These are phyloP conservation scores for Hoplias malabaricus DNA, from an alignment of 2,113 vertebrate genomes.

Conservation along the genomic window DNA sequence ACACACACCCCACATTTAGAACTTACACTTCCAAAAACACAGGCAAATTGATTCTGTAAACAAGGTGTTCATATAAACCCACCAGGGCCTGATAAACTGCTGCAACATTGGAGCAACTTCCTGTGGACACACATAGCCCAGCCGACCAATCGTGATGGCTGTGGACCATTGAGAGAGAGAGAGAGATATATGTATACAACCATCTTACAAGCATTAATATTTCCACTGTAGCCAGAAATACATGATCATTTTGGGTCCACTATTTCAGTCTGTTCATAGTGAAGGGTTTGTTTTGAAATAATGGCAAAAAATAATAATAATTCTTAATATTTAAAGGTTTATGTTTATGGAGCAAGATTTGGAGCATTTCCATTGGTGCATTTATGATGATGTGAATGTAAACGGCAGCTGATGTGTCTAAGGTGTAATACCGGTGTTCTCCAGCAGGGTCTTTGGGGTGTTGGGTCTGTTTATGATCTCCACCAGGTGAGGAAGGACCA, in stretches of 20 bases:
- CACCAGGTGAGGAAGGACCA: slow-evolving; percentile 91
- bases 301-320: too few relatives aligned
- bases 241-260: too few relatives aligned
- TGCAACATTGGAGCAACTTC: slow-evolving; percentile 92
- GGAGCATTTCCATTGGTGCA: not conserved
- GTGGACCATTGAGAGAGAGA: slow-evolving; percentile 17
- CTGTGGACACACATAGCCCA: slow-evolving; percentile 93
- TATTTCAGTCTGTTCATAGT: too few relatives aligned
- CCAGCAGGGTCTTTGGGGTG: slow-evolving; percentile 92
- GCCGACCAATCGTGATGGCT: slow-evolving; percentile 93
- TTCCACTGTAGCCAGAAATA: too few relatives aligned
- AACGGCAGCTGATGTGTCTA: too few relatives aligned
- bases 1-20: not conserved
- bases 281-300: too few relatives aligned
- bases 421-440: slow-evolving; percentile 84
- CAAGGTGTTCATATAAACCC: slow-evolving; percentile 52
- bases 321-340: too few relatives aligned
- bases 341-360: too few relatives aligned
- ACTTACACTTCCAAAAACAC: not conserved
- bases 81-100: slow-evolving; percentile 95
- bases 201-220: too few relatives aligned
- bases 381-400: not conserved
- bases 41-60: not conserved
- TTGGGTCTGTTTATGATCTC: slow-evolving; percentile 96
- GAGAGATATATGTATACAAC: too few relatives aligned